phyloP scores from a whole-genome alignment of 2,888 invertebrate genomes.

The Aricia artaxerxes region DNA sequence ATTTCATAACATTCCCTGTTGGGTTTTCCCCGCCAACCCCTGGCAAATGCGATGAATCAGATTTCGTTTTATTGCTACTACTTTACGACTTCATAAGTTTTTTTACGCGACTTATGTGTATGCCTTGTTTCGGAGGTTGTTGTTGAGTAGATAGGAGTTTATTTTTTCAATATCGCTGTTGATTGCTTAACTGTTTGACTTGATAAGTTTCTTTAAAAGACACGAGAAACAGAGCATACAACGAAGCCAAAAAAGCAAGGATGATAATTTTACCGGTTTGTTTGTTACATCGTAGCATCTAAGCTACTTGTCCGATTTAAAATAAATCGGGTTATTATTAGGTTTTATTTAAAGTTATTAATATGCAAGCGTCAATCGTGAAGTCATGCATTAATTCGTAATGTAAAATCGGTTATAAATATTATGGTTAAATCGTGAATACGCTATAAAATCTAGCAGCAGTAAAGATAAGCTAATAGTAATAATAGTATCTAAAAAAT shows the following conservation, averaged over 20 bases:
- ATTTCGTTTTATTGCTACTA: neutral
- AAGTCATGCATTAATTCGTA: neutral
- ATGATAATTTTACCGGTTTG: no score
- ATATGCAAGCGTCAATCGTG: no score
- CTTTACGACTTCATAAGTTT: neutral
- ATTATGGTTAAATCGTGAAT: slow-evolving; percentile 4
- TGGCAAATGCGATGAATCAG: slow-evolving; percentile 27
- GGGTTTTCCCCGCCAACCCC: slow-evolving; percentile 22
- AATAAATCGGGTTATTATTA: no score
- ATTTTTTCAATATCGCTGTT: neutral
- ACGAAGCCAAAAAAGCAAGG: no score
- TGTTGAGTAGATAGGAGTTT: no score
- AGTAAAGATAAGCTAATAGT: neutral
- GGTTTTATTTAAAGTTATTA: neutral
- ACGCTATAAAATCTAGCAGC: neutral
- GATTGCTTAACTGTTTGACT: neutral
- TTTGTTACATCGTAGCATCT: no score
- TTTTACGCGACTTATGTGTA: neutral
- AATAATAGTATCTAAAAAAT: neutral
- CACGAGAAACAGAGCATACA: no score
- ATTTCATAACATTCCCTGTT: neutral
- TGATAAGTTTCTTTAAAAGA: no score
- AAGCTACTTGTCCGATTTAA: no score
- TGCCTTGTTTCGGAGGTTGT: no score
- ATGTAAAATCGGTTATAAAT: neutral